phyloP scores from a whole-genome alignment of 2,113 vertebrate genomes.

The Atrichornis clamosus region DNA sequence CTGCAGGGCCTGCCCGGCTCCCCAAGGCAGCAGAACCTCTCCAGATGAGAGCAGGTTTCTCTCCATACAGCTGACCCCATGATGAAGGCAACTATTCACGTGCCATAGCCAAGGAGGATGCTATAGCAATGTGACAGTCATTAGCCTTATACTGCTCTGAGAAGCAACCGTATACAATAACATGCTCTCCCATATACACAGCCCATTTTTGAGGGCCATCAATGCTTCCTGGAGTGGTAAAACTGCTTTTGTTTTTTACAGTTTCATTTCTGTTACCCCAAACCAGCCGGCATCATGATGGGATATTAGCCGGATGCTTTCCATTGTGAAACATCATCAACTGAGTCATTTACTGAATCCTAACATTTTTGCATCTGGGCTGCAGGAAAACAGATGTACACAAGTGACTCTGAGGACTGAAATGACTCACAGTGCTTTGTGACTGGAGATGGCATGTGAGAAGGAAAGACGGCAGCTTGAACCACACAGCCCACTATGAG shows the following conservation, averaged over 20 bases:
- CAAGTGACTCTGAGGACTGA: neutral
- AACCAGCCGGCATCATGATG: neutral
- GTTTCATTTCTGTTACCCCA: neutral
- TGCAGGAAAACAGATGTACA: neutral
- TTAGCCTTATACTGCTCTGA: neutral
- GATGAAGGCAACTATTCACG: neutral
- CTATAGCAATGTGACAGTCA: neutral
- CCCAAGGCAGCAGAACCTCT: accelerated
- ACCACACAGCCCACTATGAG: neutral
- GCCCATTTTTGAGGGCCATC: neutral
- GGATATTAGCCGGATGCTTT: neutral
- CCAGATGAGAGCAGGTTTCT: neutral
- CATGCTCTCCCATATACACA: neutral
- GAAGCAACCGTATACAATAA: neutral
- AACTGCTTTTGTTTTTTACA: neutral
- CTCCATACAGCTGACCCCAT: neutral
- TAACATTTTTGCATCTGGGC: neutral
- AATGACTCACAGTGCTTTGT: neutral
- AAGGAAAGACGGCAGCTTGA: neutral
- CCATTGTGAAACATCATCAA: neutral
- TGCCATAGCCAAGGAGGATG: neutral
- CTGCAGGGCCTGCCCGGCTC: neutral
- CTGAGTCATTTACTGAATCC: neutral
- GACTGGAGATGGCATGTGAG: neutral
- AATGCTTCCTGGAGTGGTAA: neutral